phyloP scores from a whole-genome alignment of 2,888 invertebrate genomes.

The Hartigia nigra region DNA sequence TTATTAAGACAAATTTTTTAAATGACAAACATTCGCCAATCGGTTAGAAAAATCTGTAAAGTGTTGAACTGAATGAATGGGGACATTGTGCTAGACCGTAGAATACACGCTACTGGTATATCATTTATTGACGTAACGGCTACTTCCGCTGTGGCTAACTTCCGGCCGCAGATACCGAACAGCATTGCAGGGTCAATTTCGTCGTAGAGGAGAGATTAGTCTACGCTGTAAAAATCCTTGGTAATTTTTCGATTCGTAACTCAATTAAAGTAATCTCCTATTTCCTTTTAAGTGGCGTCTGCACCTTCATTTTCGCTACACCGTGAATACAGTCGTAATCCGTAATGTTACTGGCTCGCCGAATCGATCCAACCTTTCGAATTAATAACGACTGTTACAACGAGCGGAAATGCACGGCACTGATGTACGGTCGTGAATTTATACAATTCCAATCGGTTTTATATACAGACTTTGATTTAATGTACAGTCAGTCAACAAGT shows the following conservation, averaged over 20 bases:
- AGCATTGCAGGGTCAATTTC: slow-evolving; percentile 41
- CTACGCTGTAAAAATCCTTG: slow-evolving; percentile 6
- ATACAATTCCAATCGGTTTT: background rate
- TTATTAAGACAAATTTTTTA: too few species aligned
- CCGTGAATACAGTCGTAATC: background rate
- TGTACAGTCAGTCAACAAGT: background rate
- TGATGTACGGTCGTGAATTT: background rate
- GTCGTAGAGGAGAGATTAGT: background rate
- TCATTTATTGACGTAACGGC: slow-evolving; percentile 21
- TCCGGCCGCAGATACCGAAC: slow-evolving; percentile 51
- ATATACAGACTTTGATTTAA: background rate
- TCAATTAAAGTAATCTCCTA: background rate
- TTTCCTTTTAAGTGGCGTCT: background rate
- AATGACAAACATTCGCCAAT: too few species aligned
- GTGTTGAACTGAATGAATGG: background rate
- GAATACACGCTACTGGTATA: background rate
- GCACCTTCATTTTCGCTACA: background rate
- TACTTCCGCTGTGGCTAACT: slow-evolving; percentile 17
- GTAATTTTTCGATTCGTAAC: background rate
- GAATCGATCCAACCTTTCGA: background rate
- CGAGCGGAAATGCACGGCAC: background rate
- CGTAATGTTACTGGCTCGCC: background rate
- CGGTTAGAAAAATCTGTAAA: background rate
- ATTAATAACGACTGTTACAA: background rate
- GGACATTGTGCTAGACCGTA: background rate